Evolutionary conservation across 2,113 vertebrate species (phyloP).

Genomic region (Corythaeola cristata): DNA sequence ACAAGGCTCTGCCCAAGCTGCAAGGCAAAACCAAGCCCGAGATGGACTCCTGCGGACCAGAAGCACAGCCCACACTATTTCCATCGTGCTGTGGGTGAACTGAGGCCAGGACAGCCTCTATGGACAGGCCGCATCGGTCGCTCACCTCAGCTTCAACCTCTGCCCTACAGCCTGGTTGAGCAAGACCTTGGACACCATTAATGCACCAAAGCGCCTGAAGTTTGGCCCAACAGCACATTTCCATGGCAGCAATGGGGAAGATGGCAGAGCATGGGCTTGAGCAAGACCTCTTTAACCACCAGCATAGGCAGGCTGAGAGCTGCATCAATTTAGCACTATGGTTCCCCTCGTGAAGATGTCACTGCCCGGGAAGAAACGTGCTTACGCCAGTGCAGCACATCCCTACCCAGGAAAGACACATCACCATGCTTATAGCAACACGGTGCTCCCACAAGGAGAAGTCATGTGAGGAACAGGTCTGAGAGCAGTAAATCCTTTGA

Average conservation of each 20-base stretch:
- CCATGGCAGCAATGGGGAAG: neutral
- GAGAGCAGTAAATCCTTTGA: neutral
- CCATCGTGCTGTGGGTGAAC: neutral
- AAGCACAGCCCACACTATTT: neutral
- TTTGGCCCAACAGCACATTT: neutral
- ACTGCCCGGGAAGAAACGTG: neutral
- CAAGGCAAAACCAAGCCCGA: neutral
- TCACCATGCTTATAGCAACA: neutral
- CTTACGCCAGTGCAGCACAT: neutral
- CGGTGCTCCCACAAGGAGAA: neutral
- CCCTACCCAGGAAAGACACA: neutral
- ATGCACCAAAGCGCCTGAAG: neutral
- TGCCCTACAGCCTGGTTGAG: neutral
- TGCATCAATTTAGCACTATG: accelerated
- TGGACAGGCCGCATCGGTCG: neutral
- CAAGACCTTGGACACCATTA: neutral
- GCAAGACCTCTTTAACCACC: neutral
- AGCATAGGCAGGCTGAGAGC: neutral
- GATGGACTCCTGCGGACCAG: neutral
- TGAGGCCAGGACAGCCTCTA: neutral
- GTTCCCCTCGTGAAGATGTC: neutral
- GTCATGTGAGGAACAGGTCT: neutral
- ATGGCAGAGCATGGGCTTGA: neutral
- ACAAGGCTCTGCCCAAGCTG: neutral
- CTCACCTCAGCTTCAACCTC: neutral